Percentiles rank a stretch among this genome's conserved stretches.
phyloP scores from a whole-genome alignment of 1,140 invertebrate species.

The Antheraea mylitta region DNA sequence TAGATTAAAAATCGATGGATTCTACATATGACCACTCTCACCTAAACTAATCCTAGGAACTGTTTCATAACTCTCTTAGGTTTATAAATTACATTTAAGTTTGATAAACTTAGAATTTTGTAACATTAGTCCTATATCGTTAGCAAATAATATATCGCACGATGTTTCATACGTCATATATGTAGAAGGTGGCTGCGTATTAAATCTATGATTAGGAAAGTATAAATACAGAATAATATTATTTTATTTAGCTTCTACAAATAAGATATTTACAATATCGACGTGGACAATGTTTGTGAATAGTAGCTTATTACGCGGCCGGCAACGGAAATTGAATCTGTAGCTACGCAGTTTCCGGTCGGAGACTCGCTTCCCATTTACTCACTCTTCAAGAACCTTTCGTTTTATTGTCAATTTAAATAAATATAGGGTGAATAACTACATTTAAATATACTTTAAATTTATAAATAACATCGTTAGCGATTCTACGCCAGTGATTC shows the following conservation, averaged over 20 bases:
- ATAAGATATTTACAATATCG: constrained; percentile 30
- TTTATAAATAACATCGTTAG: no score
- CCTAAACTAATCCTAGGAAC: no score
- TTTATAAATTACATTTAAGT: no score
- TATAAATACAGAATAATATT: neutral
- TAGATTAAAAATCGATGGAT: no score
- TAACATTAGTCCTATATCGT: no score
- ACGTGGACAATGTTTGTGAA: constrained; percentile 43
- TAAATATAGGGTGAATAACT: no score
- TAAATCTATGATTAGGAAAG: neutral
- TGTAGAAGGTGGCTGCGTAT: neutral
- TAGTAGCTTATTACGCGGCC: constrained; percentile 64
- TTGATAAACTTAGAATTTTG: no score
- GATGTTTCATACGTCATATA: neutral
- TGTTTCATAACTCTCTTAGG: no score
- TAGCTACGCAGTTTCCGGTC: constrained; percentile 68
- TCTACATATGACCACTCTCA: no score
- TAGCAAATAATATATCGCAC: no score
- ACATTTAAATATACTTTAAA: no score
- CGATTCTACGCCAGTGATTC: neutral
- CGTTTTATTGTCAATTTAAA: constrained; percentile 35
- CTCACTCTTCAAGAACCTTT: constrained; percentile 34
- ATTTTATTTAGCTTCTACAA: neutral
- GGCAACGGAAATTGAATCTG: constrained; percentile 71
- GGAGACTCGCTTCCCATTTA: constrained; percentile 48